Percentiles rank a stretch among this genome's conserved stretches.
Evolutionary conservation across 2,797 vertebrate species (phyloP).

Genomic region (Coccyzus lansbergi): DNA sequence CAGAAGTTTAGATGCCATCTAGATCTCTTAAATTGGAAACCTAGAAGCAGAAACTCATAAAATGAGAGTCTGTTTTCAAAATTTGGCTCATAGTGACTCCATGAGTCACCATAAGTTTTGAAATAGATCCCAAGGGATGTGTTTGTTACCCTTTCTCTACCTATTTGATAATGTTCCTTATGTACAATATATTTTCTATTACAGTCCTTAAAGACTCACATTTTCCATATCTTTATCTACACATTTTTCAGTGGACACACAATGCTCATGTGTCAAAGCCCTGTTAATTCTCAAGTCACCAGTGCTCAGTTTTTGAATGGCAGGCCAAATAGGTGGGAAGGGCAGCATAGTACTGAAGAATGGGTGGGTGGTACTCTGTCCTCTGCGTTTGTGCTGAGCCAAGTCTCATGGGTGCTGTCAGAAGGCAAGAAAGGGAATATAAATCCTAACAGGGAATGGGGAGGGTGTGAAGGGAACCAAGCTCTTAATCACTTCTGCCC

Average conservation of each 20-base stretch:
- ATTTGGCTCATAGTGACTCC: not conserved
- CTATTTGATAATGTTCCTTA: not conserved
- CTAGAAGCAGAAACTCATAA: not conserved
- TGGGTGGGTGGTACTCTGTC: not conserved
- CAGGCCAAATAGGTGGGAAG: not conserved
- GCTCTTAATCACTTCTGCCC: slow-evolving; percentile 22
- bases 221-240: not conserved
- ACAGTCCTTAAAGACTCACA: not conserved
- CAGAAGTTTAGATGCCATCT: not conserved
- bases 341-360: not conserved
- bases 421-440: slow-evolving; percentile 16
- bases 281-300: not conserved
- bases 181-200: not conserved
- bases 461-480: not conserved
- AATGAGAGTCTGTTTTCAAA: not conserved
- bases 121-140: not conserved
- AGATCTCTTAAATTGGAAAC: not conserved
- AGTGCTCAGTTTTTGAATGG: not conserved
- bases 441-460: not conserved
- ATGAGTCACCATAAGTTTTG: not conserved
- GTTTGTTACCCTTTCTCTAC: not conserved
- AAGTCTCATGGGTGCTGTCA: not conserved
- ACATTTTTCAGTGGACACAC: not conserved
- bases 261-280: not conserved
- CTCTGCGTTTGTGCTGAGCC: not conserved